Conservation (phyloP, 2,113 vertebrate species). For the Cololabis saira region DNA sequence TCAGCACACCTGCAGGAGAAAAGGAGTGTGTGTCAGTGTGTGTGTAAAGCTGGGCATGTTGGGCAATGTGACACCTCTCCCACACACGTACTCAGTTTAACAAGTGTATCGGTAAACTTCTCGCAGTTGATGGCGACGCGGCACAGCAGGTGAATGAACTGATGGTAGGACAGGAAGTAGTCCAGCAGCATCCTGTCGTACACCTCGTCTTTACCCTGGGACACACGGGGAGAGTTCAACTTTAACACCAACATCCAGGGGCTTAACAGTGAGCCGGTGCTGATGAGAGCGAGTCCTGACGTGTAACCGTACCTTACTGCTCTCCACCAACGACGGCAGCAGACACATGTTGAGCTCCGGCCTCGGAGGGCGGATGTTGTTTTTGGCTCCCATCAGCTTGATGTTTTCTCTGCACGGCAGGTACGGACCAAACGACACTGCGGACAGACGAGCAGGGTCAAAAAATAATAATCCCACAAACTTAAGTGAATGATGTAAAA, state of each 20-base stretch:
- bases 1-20: constrained; percentile 88
- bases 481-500: no score
- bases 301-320: constrained; percentile 86
- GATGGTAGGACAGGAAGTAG: constrained; percentile 98
- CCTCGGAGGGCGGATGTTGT: constrained; percentile 96
- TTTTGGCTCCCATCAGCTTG: constrained; percentile 98
- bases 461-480: no score
- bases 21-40: not conserved
- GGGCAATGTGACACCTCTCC: no score
- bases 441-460: not conserved
- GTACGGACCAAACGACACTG: constrained; percentile 99
- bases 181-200: constrained; percentile 99
- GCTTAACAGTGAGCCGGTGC: not conserved
- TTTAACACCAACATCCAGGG: not conserved
- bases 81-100: constrained; percentile 93
- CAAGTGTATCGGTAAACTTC: constrained; percentile 97
- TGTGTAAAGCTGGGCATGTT: rapidly evolving
- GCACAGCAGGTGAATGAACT: constrained; percentile 98
- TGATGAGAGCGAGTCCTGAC: no score
- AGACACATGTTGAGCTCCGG: constrained; percentile 99
- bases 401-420: constrained; percentile 99
- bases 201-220: constrained; percentile 96
- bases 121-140: constrained; percentile 99
- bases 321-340: constrained; percentile 99
- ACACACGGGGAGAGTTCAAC: not conserved